These are phyloP conservation scores for Nemoura dubitans DNA, from an alignment of 2,888 invertebrate species.

Conservation along the genomic window DNA sequence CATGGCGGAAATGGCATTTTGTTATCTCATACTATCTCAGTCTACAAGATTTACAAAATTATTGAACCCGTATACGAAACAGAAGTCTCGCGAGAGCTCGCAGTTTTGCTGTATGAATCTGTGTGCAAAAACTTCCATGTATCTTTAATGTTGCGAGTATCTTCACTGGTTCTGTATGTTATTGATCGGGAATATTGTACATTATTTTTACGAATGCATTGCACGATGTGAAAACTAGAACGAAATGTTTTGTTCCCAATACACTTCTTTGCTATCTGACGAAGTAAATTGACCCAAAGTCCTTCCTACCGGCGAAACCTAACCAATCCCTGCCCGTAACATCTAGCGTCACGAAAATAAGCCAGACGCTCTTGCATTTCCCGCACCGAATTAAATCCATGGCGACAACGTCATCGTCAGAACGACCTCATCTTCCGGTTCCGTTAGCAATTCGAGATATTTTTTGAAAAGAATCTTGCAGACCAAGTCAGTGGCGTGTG, in stretches of 20 bases:
- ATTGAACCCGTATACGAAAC: not conserved
- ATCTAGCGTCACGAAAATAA: too few species aligned
- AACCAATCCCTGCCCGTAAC: too few species aligned
- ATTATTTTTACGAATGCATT: not conserved
- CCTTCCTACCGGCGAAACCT: too few species aligned
- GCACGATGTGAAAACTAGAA: not conserved
- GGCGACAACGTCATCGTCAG: not conserved
- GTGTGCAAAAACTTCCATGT: not conserved
- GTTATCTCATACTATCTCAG: not conserved
- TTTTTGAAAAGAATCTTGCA: not conserved
- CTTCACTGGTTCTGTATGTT: not conserved
- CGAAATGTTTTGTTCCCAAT: not conserved
- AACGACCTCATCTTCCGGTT: constrained; percentile 12
- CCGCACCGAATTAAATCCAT: not conserved
- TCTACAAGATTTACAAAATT: not conserved
- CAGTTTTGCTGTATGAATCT: not conserved
- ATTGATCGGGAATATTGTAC: not conserved
- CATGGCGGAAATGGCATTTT: not conserved
- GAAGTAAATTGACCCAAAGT: too few species aligned
- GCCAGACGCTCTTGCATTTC: too few species aligned
- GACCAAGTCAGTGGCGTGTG: not conserved
- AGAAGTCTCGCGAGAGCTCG: not conserved
- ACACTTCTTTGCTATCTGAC: too few species aligned
- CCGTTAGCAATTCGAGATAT: not conserved
- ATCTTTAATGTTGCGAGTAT: not conserved